These are phyloP conservation scores for Samia ricini DNA, from an alignment of 1,140 invertebrate species.

Conservation along the genomic window DNA sequence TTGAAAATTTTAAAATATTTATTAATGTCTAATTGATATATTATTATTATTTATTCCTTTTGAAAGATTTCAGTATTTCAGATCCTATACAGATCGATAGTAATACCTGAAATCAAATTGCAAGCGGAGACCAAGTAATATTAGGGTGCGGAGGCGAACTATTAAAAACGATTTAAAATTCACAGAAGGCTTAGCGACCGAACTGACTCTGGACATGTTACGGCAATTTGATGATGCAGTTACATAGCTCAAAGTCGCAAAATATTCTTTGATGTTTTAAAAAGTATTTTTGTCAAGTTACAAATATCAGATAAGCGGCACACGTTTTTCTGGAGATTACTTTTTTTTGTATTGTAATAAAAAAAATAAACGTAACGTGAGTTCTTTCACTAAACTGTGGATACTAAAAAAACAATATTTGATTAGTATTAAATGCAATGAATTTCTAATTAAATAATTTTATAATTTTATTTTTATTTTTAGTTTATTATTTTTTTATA, in stretches of 20 bases:
- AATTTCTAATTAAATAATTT: too few species aligned
- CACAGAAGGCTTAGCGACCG: slow-evolving; percentile 63
- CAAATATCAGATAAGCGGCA: background rate
- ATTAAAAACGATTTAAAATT: slow-evolving; percentile 76
- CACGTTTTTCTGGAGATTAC: background rate
- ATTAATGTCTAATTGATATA: too few species aligned
- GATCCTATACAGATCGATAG: background rate
- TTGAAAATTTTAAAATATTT: too few species aligned
- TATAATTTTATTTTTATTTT: too few species aligned
- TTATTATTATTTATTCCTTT: too few species aligned
- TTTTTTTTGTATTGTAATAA: too few species aligned
- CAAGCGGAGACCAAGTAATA: slow-evolving; percentile 47
- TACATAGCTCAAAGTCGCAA: slow-evolving; percentile 48
- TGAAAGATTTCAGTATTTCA: background rate
- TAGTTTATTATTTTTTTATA: too few species aligned
- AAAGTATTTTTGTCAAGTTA: slow-evolving; percentile 6
- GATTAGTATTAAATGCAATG: too few species aligned
- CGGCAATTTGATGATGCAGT: slow-evolving; percentile 62
- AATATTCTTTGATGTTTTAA: slow-evolving; percentile 43
- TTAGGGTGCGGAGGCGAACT: slow-evolving; percentile 39
- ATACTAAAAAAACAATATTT: too few species aligned
- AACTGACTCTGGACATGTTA: slow-evolving; percentile 47
- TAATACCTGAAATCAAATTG: slow-evolving; percentile 51
- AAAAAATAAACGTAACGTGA: too few species aligned
- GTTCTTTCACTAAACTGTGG: too few species aligned